Percentiles rank a stretch among this genome's conserved stretches.
phyloP scores from a whole-genome alignment of 2,888 invertebrate species.

The Priocnemis perturbator region DNA sequence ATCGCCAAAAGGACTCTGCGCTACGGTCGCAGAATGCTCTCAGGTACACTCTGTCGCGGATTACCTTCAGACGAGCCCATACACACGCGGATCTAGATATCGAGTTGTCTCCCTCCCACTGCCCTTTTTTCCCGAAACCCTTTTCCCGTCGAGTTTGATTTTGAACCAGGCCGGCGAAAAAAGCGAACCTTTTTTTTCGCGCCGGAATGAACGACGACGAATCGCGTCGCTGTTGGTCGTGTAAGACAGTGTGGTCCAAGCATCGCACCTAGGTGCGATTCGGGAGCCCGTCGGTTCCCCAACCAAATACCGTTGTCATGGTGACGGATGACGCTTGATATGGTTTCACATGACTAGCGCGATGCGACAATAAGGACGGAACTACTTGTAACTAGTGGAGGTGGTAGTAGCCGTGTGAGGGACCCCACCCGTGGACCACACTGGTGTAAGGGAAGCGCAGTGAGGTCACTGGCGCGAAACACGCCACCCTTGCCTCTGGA shows the following conservation, averaged over 20 bases:
- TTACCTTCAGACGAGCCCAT: not conserved
- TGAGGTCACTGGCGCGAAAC: not conserved
- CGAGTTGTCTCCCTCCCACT: not conserved
- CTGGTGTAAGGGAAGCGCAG: too few relatives aligned
- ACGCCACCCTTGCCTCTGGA: too few relatives aligned
- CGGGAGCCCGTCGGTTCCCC: too few relatives aligned
- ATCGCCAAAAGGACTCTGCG: conserved; percentile 32
- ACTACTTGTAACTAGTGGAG: too few relatives aligned
- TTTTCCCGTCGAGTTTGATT: conserved; percentile 1
- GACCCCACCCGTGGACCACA: too few relatives aligned
- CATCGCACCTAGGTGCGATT: too few relatives aligned
- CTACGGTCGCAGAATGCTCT: conserved; percentile 31
- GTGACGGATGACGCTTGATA: too few relatives aligned
- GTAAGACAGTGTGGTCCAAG: too few relatives aligned
- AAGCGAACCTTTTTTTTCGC: not conserved
- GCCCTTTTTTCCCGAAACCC: not conserved
- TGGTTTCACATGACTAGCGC: too few relatives aligned
- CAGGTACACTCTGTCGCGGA: conserved; percentile 25
- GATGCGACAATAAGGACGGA: too few relatives aligned
- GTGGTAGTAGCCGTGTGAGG: too few relatives aligned
- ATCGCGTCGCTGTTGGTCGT: not conserved
- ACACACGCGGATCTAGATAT: not conserved
- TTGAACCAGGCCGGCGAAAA: conserved; percentile 5
- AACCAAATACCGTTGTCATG: too few relatives aligned
- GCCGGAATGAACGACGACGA: not conserved